A percentile compares a stretch with the other conserved stretches of the same genome.
Evolutionary conservation across 2,113 vertebrate genomes (phyloP).

Genomic region (Osmerus eperlanus): DNA sequence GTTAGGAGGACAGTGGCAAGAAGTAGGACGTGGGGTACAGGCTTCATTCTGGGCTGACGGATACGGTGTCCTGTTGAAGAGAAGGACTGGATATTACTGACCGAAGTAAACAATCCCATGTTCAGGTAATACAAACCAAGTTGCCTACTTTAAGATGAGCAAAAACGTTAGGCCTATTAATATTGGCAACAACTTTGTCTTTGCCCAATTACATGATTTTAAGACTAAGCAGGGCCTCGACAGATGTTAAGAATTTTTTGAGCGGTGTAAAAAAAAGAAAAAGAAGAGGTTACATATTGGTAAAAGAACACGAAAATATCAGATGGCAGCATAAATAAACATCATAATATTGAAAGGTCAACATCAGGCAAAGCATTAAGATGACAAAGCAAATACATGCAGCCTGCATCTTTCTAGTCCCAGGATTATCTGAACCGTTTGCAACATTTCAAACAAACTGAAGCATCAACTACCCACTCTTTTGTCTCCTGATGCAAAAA

Average conservation of each 20-base stretch:
- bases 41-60: constrained; percentile 64
- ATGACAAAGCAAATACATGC: no score
- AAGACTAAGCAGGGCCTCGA: background rate
- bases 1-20: constrained; percentile 66
- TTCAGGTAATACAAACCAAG: no score
- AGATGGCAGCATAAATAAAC: background rate
- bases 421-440: background rate
- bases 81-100: background rate
- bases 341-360: background rate
- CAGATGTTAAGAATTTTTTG: no score
- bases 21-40: constrained; percentile 65
- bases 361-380: background rate
- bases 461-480: constrained; percentile 46
- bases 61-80: constrained; percentile 22
- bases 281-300: no score
- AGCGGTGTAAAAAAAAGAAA: background rate
- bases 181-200: no score
- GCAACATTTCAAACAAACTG: background rate
- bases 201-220: background rate
- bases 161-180: background rate
- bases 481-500: constrained; percentile 37
- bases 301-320: no score
- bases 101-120: background rate
- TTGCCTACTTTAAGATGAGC: background rate
- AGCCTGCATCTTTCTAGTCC: background rate